Percentiles rank a stretch among this genome's conserved stretches.
phyloP scores from a whole-genome alignment of 1,140 invertebrate genomes.

The Lasaia peninsularis region DNA sequence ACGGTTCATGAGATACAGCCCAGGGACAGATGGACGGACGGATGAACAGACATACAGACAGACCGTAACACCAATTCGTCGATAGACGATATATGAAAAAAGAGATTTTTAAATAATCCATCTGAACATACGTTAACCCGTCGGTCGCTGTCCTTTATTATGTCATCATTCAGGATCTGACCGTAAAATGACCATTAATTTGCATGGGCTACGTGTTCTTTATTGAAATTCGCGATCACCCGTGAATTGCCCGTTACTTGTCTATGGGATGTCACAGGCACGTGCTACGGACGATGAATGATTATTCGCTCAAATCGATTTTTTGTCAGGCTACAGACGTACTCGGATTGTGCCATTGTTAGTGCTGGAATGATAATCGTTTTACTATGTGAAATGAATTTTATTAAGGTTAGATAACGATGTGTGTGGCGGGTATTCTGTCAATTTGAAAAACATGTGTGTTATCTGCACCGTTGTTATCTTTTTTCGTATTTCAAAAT shows the following conservation, averaged over 20 bases:
- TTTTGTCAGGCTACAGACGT: constrained; percentile 10
- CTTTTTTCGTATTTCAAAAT: no score
- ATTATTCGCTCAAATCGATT: constrained; percentile 5
- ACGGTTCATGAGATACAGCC: no score
- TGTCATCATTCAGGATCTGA: constrained; percentile 1
- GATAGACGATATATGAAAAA: no score
- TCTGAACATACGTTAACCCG: not conserved
- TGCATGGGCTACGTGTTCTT: constrained; percentile 6
- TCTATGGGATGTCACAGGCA: constrained; percentile 7
- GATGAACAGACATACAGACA: not conserved
- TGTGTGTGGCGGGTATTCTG: not conserved
- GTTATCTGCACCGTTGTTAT: constrained; percentile 3
- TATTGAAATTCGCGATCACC: constrained; percentile 9
- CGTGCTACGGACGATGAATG: constrained; percentile 4
- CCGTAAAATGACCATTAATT: constrained; percentile 6
- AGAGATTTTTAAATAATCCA: not conserved
- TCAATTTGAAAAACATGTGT: not conserved
- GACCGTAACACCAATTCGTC: not conserved
- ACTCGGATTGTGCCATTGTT: not conserved
- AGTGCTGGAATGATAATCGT: constrained; percentile 14
- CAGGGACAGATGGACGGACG: no score
- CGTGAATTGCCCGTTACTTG: constrained; percentile 10
- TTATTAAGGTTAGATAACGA: not conserved
- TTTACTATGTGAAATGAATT: constrained; percentile 16
- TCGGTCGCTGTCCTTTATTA: constrained; percentile 1